A percentile compares a stretch with the other conserved stretches of the same genome.
These are phyloP conservation scores for Pachyramphus minor DNA, from an alignment of 2,113 vertebrate species.

Conservation along the genomic window DNA sequence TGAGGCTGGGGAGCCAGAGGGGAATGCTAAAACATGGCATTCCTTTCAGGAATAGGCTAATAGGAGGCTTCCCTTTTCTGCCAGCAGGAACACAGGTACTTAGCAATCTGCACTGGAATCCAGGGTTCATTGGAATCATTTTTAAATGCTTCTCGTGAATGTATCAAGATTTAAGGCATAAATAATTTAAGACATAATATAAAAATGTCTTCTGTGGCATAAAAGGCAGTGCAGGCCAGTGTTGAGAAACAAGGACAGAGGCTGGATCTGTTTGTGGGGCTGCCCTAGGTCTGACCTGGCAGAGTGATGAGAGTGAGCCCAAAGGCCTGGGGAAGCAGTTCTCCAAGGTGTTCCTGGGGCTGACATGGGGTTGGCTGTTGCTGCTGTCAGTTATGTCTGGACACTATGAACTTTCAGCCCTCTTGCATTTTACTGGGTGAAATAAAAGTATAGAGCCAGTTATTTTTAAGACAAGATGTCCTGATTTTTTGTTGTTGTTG, in stretches of 20 bases:
- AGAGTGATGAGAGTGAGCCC: neutral
- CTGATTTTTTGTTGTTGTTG: neutral
- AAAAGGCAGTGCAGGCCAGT: neutral
- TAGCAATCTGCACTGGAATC: neutral
- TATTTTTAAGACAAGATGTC: neutral
- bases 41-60: neutral
- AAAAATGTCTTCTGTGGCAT: neutral
- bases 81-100: neutral
- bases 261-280: neutral
- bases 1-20: neutral
- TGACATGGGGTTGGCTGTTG: neutral
- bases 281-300: neutral
- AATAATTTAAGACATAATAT: neutral
- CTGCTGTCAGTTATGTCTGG: neutral
- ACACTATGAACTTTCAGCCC: neutral
- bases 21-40: neutral
- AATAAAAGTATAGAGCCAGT: neutral
- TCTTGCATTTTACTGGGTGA: neutral
- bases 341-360: neutral
- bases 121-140: neutral
- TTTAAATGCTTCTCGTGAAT: neutral
- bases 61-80: neutral
- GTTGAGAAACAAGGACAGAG: neutral
- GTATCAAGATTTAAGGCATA: neutral
- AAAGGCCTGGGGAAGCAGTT: neutral